phyloP scores from a whole-genome alignment of 1,140 invertebrate genomes.

The Branchinecta lindahli region DNA sequence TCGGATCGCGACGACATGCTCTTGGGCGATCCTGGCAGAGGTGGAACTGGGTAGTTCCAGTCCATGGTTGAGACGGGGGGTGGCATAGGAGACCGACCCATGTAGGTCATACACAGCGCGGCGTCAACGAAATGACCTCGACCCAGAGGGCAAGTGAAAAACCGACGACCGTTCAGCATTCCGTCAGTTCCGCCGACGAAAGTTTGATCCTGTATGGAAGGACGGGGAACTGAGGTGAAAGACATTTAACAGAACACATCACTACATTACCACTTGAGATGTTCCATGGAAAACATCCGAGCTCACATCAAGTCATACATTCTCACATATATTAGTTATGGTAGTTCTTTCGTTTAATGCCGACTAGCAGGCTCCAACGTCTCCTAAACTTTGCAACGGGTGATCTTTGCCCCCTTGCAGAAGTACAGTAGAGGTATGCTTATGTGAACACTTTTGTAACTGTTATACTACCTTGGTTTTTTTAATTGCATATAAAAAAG shows the following conservation, averaged over 20 bases:
- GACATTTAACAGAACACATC: background rate
- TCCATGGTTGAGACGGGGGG: background rate
- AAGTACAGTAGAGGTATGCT: too few species aligned
- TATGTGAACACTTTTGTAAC: too few species aligned
- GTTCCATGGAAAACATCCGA: background rate
- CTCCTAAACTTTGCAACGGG: background rate
- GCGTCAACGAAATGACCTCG: constrained; percentile 52
- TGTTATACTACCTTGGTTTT: too few species aligned
- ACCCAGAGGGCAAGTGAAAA: constrained; percentile 51
- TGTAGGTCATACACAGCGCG: background rate
- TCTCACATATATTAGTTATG: background rate
- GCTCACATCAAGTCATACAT: background rate
- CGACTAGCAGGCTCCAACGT: background rate
- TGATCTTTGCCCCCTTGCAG: too few species aligned
- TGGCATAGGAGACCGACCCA: background rate
- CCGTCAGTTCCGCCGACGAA: constrained; percentile 55
- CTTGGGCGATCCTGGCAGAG: background rate
- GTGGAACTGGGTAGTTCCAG: background rate
- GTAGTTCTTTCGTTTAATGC: background rate
- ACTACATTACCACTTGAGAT: background rate
- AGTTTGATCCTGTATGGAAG: constrained; percentile 46
- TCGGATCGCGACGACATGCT: background rate
- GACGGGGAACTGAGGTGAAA: background rate
- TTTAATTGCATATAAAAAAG: too few species aligned
- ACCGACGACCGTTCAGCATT: constrained; percentile 46